phyloP scores from a whole-genome alignment of 2,797 vertebrate genomes.

The Linurgus olivaceus region DNA sequence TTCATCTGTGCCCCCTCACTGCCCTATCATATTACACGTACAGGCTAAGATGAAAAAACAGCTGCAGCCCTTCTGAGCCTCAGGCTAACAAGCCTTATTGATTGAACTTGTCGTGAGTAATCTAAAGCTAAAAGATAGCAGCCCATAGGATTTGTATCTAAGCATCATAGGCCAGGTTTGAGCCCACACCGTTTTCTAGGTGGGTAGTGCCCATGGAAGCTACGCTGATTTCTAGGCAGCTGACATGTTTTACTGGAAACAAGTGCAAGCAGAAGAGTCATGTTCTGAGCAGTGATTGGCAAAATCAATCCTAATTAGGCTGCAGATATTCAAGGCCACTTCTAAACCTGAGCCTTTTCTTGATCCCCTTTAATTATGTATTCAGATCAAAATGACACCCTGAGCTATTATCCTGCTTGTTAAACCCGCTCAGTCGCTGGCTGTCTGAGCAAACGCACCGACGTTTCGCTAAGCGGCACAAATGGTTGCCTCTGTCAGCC shows the following conservation, averaged over 20 bases:
- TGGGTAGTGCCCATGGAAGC: neutral
- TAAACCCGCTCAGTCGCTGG: conserved; percentile 44
- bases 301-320: conserved; percentile 67
- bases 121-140: conserved; percentile 33
- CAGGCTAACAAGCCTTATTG: conserved; percentile 51
- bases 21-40: neutral
- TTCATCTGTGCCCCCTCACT: neutral
- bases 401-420: conserved; percentile 41
- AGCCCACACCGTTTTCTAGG: neutral
- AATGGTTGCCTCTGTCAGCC: neutral
- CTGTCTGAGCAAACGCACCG: conserved; percentile 7
- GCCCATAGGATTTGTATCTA: neutral
- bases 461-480: neutral
- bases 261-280: neutral
- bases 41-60: neutral
- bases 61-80: conserved; percentile 6
- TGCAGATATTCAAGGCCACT: conserved; percentile 35
- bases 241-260: neutral
- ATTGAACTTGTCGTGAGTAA: conserved; percentile 42
- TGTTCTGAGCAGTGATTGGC: conserved; percentile 10
- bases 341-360: conserved; percentile 49
- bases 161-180: neutral
- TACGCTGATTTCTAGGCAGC: neutral
- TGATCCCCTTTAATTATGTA: conserved; percentile 52
- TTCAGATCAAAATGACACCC: conserved; percentile 58